phyloP scores from a whole-genome alignment of 2,797 vertebrate genomes.

The Chloroceryle inda region DNA sequence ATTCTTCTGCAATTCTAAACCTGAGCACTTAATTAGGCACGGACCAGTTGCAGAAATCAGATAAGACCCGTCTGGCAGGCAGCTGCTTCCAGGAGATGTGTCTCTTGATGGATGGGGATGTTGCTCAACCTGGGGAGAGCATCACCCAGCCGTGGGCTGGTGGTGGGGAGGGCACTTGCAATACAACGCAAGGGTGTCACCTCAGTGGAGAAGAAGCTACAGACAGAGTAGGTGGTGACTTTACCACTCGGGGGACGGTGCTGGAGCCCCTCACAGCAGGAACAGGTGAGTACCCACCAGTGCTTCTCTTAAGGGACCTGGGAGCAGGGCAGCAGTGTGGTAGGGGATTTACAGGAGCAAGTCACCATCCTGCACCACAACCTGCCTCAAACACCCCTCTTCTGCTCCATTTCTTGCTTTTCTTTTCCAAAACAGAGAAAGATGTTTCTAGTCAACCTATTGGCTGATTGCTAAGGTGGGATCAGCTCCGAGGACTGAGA shows the following conservation, averaged over 20 bases:
- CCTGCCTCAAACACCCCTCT: fast-evolving
- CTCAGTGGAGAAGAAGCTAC: background rate
- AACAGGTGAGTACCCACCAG: background rate
- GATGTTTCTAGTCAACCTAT: background rate
- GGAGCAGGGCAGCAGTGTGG: fast-evolving
- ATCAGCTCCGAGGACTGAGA: fast-evolving
- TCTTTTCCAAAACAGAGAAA: background rate
- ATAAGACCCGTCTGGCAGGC: background rate
- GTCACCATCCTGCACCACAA: fast-evolving
- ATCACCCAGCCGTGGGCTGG: slow-evolving; percentile 40
- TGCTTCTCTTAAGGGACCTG: background rate
- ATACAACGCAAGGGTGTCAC: background rate
- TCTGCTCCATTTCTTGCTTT: background rate
- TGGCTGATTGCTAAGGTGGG: background rate
- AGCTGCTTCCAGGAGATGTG: background rate
- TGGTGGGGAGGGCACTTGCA: fast-evolving
- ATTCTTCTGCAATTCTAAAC: background rate
- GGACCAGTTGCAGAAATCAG: slow-evolving; percentile 13
- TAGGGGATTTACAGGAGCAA: background rate
- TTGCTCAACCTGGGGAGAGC: background rate
- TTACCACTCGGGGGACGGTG: fast-evolving
- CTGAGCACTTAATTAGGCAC: fast-evolving
- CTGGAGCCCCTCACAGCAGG: background rate
- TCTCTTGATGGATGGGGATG: background rate
- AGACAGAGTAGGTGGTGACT: background rate